phyloP scores from a whole-genome alignment of 2,888 invertebrate species.

The Conomelus anceps region DNA sequence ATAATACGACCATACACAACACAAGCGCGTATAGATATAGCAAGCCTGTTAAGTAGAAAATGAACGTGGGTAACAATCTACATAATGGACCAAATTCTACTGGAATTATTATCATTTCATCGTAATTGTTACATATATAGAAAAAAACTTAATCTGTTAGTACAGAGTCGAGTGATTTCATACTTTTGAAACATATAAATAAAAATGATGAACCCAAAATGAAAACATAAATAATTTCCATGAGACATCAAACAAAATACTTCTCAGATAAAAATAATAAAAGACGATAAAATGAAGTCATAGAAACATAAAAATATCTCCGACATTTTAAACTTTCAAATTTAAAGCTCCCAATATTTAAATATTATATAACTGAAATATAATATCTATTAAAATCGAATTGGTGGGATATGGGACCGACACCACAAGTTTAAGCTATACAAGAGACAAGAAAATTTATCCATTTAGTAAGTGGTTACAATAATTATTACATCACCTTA shows the following conservation, averaged over 20 bases:
- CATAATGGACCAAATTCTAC: background rate
- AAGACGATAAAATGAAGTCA: background rate
- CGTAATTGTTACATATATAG: background rate
- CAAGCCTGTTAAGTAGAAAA: background rate
- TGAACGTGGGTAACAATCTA: too few species aligned
- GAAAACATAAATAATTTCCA: conserved; percentile 6
- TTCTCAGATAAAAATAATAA: background rate
- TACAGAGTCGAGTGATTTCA: background rate
- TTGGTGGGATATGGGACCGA: background rate
- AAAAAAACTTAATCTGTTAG: background rate
- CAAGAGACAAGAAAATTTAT: background rate
- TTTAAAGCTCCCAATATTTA: too few species aligned
- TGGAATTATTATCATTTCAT: background rate
- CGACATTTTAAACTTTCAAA: too few species aligned
- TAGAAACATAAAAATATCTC: background rate
- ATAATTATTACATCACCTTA: background rate
- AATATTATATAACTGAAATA: background rate
- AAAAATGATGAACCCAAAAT: background rate
- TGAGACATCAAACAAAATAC: conserved; percentile 5
- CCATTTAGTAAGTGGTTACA: background rate
- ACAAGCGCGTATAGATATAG: background rate
- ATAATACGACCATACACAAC: background rate
- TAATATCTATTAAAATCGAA: background rate
- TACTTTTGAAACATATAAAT: background rate
- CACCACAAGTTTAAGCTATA: background rate